Conservation (phyloP, 2,113 vertebrate genomes). For the Nerophis lumbriciformis region DNA sequence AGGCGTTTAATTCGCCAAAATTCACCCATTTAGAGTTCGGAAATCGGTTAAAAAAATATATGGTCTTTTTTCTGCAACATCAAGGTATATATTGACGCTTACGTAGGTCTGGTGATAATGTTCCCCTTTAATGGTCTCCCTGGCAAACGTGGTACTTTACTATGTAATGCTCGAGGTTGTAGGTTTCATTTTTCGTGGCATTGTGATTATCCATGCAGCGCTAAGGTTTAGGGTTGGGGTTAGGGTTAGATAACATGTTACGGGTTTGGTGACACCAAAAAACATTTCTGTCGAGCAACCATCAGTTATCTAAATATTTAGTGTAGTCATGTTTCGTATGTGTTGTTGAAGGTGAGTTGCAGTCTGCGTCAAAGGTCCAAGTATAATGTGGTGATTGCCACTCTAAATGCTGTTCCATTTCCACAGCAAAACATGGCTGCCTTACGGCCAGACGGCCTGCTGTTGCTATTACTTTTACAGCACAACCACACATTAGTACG, state of each 20-base stretch:
- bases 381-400: conserved; percentile 22
- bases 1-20: no score
- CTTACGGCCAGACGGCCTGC: conserved; percentile 23
- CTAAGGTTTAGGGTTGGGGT: no score
- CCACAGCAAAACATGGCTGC: conserved; percentile 33
- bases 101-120: no score
- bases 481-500: conserved; percentile 26
- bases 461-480: conserved; percentile 42
- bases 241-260: no score
- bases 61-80: no score
- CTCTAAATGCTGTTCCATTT: conserved; percentile 14
- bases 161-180: neutral
- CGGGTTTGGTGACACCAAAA: neutral
- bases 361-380: conserved; percentile 19
- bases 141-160: neutral
- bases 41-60: no score
- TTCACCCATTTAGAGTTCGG: no score
- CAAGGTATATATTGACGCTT: no score
- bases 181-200: neutral
- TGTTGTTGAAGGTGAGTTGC: conserved; percentile 10
- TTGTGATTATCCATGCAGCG: neutral
- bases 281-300: neutral
- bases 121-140: no score
- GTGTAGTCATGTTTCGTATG: conserved; percentile 3
- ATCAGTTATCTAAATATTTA: neutral